Base-by-base conservation (phyloP, 2,888 invertebrate genomes). In the Chalcosyrphus nemorum region DNA sequence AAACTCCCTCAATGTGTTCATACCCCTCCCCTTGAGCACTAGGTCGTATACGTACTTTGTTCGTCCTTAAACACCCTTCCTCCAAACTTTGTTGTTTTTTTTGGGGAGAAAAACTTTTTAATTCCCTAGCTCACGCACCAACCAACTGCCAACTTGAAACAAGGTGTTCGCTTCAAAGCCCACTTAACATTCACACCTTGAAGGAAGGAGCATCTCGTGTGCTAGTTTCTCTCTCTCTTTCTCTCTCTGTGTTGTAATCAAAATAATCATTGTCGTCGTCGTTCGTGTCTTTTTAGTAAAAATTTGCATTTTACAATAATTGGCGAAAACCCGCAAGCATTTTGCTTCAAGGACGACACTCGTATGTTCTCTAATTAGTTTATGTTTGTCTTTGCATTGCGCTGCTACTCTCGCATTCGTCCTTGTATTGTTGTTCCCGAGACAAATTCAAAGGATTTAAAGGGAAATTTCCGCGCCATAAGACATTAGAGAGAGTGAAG, bases 271-370 rank as follows among this genome's bases (percentile, higher is more conserved):
- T 38, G 35, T 24, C 38, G 7, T 57, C 9, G 19, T n/a, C 32
- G 9, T 32, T 9, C n/a, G 32, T 32, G 32, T 5, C 29, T 2
- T 5, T 29, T 2, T 29, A 7, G 32, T 38, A 41, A 29, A 57
- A 74, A 78, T 82, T 82, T 78, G 43, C 72, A 77, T 82, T 66
- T 78, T 63, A 50, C 32, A 68, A 80, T 50, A 70, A 65, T 76
- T 66, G 68, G 61, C 59, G 56, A 66, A 77, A 81, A 82, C 35
- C 68, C 72, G 61, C 61, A 13, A 63, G 78, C 66, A 35, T 57
- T 4, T 57, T 4, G 32, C 75, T 68, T 32, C 61, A 77, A 82
- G 81, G 72, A 59, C 47, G 38, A 63, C 47, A 47, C 6, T 15
- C 43, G 24, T 52, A 56, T 29, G 63, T 29, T 56, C 63, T 43